Evolutionary conservation across 2,113 vertebrate genomes (phyloP).

Genomic region (Cryptotis parvus): DNA sequence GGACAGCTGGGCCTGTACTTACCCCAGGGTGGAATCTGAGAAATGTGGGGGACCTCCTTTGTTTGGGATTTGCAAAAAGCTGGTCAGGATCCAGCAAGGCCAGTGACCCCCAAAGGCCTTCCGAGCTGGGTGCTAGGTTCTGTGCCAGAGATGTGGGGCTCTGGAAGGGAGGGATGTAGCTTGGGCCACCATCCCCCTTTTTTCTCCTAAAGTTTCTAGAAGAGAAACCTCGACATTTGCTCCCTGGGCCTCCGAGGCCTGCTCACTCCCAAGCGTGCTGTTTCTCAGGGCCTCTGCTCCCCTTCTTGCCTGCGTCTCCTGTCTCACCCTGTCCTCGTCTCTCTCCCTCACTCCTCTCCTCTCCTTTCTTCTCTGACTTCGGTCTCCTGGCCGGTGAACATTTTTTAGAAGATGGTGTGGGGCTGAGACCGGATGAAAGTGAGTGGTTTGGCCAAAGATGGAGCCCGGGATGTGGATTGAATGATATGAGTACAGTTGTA

Average conservation of each 20-base stretch:
- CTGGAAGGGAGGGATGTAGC: background rate
- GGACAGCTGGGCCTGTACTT: constrained; percentile 66
- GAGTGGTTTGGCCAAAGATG: too few relatives aligned
- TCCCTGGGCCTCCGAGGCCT: background rate
- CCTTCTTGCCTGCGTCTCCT: too few relatives aligned
- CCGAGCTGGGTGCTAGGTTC: background rate
- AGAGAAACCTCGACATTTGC: background rate
- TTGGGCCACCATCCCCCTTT: background rate
- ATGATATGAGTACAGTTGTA: too few relatives aligned
- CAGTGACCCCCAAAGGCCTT: background rate
- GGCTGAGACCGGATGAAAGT: too few relatives aligned
- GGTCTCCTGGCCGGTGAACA: too few relatives aligned
- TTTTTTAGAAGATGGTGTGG: too few relatives aligned
- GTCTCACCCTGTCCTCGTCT: too few relatives aligned
- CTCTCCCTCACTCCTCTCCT: too few relatives aligned
- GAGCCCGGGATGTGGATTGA: too few relatives aligned
- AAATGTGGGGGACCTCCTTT: constrained; percentile 44
- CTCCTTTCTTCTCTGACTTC: too few relatives aligned
- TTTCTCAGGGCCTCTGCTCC: too few relatives aligned
- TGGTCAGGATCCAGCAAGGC: background rate
- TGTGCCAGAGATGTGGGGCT: background rate
- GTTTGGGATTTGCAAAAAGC: constrained; percentile 53
- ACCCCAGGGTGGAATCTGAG: constrained; percentile 60
- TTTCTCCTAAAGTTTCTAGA: background rate
- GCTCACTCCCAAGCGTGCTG: background rate